These are phyloP conservation scores for Muntiacus reevesi DNA, from an alignment of 2,113 vertebrate genomes.

Conservation along the genomic window DNA sequence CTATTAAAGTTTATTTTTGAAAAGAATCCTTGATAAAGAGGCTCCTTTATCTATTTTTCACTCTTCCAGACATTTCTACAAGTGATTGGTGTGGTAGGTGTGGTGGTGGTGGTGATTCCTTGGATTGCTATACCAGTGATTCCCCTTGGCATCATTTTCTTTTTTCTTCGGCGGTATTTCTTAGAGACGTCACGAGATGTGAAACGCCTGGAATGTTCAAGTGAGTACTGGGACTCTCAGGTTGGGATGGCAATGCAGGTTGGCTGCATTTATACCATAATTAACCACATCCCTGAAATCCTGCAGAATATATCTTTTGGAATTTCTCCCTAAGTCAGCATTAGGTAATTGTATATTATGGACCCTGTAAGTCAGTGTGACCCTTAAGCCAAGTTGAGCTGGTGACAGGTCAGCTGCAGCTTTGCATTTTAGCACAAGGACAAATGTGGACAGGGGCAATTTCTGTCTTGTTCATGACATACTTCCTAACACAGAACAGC, in stretches of 20 bases:
- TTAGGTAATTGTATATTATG: background rate
- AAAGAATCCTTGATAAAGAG: too few species aligned
- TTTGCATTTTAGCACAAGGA: background rate
- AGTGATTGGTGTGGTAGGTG: slow-evolving; percentile 85
- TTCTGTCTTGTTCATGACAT: background rate
- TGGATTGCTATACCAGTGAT: slow-evolving; percentile 88
- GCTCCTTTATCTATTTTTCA: slow-evolving; percentile 56
- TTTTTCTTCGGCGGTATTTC: slow-evolving; percentile 91
- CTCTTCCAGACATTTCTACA: slow-evolving; percentile 86
- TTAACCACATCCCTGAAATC: background rate
- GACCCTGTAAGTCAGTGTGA: background rate
- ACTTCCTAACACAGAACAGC: background rate
- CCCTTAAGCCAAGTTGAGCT: background rate
- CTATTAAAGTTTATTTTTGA: too few species aligned
- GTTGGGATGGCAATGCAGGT: background rate
- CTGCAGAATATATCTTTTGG: accelerated
- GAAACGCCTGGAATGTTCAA: slow-evolving; percentile 91
- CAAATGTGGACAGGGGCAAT: accelerated
- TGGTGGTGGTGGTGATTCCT: slow-evolving; percentile 88
- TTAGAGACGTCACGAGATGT: slow-evolving; percentile 90
- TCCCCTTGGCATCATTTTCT: slow-evolving; percentile 86
- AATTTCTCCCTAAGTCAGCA: background rate
- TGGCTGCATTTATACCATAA: background rate
- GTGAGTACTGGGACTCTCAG: slow-evolving; percentile 75
- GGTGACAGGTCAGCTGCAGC: background rate